These are phyloP conservation scores for Oasisia sp. DNA, from an alignment of 2,888 invertebrate genomes.

Conservation along the genomic window DNA sequence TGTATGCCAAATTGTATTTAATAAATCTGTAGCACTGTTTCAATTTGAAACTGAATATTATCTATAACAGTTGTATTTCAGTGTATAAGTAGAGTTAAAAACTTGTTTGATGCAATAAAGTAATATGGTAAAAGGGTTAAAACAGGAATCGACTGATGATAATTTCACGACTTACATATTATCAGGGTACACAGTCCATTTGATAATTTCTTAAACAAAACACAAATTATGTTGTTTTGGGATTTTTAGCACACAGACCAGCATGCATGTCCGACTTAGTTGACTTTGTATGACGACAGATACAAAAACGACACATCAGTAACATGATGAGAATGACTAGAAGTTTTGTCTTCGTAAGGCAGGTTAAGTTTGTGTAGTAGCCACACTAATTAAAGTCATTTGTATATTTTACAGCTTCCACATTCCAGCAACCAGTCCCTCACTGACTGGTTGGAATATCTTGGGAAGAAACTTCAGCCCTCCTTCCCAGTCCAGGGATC, in stretches of 20 bases:
- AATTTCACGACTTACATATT: too few relatives aligned
- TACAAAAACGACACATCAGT: background rate
- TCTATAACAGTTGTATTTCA: background rate
- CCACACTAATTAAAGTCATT: conserved; percentile 1
- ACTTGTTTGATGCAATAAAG: background rate
- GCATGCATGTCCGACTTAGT: background rate
- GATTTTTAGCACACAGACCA: background rate
- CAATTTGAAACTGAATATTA: too few relatives aligned
- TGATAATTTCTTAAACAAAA: background rate
- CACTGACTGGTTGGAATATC: background rate
- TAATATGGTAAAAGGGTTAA: too few relatives aligned
- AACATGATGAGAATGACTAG: background rate
- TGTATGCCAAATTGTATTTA: too few relatives aligned
- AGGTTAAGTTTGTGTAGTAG: background rate
- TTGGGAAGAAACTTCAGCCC: background rate
- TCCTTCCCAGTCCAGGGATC: background rate
- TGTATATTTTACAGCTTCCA: conserved; percentile 8
- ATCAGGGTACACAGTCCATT: background rate
- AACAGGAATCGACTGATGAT: too few relatives aligned
- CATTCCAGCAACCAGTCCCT: background rate
- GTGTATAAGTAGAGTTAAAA: background rate
- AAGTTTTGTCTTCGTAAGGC: background rate
- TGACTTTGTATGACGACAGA: background rate
- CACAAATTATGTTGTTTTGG: background rate
- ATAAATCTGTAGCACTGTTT: too few relatives aligned